Conservation (phyloP, 1,140 invertebrate genomes). For the Tachypleus tridentatus region DNA sequence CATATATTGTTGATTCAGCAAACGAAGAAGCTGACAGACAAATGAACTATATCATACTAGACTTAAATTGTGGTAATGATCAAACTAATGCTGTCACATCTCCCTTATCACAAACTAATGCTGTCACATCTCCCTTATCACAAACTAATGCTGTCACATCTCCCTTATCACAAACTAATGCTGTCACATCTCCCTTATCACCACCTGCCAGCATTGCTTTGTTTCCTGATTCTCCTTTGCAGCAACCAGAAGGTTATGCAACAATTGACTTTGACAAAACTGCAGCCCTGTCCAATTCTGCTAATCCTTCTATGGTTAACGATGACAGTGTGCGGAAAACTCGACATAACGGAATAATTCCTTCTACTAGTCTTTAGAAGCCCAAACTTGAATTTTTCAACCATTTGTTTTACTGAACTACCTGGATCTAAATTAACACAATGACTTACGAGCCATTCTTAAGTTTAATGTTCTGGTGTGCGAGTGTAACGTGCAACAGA, state of each 20-base stretch:
- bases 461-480: too few species aligned
- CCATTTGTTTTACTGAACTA: too few species aligned
- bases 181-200: too few species aligned
- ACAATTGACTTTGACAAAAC: conserved; percentile 91
- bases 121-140: too few species aligned
- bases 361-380: not conserved
- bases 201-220: conserved; percentile 27
- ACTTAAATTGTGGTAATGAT: conserved; percentile 43
- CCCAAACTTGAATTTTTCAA: too few species aligned
- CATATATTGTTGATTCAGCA: too few species aligned
- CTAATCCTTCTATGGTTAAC: conserved; percentile 24
- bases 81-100: conserved; percentile 3
- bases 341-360: conserved; percentile 35
- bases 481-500: too few species aligned
- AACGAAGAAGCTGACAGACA: conserved; percentile 6
- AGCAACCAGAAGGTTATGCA: conserved; percentile 58
- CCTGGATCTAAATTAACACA: too few species aligned
- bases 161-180: conserved; percentile 9
- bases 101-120: too few species aligned
- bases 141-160: conserved; percentile 1
- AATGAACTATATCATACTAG: conserved; percentile 53
- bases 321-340: conserved; percentile 34
- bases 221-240: conserved; percentile 9
- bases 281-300: conserved; percentile 50
- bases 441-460: too few species aligned